Evolutionary conservation across 2,888 invertebrate genomes (phyloP).

Genomic region (Emmelina monodactyla): DNA sequence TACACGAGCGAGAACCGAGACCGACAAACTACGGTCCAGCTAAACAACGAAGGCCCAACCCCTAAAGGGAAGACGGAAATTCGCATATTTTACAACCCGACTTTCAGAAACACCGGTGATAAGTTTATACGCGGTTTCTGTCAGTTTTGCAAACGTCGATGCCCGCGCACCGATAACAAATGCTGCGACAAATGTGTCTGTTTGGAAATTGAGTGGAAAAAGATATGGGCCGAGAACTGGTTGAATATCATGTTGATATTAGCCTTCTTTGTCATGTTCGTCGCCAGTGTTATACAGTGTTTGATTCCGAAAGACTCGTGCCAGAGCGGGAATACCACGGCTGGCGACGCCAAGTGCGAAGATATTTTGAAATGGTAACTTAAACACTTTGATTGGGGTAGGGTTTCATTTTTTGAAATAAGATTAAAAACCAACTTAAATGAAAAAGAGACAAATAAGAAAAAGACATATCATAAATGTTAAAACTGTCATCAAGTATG

Average conservation of each 20-base stretch:
- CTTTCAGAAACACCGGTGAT: constrained; percentile 35
- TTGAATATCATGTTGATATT: constrained; percentile 43
- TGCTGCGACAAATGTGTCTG: constrained; percentile 46
- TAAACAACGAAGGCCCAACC: constrained; percentile 24
- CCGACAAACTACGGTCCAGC: constrained; percentile 32
- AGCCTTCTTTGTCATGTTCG: constrained; percentile 35
- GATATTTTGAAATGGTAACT: no score
- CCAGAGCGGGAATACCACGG: constrained; percentile 20
- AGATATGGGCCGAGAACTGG: constrained; percentile 50
- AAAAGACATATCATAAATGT: no score
- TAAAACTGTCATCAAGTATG: no score
- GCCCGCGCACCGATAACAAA: constrained; percentile 40
- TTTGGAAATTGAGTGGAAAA: constrained; percentile 36
- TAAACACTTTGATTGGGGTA: no score
- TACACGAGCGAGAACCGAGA: constrained; percentile 42
- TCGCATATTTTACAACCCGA: constrained; percentile 55
- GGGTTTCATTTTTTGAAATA: no score
- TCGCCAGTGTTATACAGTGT: constrained; percentile 41
- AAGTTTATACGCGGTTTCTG: constrained; percentile 34
- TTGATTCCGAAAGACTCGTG: constrained; percentile 32
- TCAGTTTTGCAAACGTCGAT: constrained; percentile 35
- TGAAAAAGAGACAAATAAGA: no score
- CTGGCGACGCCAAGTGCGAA: no score
- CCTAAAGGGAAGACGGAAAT: constrained; percentile 43
- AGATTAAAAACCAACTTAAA: no score